These are phyloP conservation scores for Mesocricetus auratus DNA, from an alignment of 2,113 vertebrate species.

Conservation along the genomic window DNA sequence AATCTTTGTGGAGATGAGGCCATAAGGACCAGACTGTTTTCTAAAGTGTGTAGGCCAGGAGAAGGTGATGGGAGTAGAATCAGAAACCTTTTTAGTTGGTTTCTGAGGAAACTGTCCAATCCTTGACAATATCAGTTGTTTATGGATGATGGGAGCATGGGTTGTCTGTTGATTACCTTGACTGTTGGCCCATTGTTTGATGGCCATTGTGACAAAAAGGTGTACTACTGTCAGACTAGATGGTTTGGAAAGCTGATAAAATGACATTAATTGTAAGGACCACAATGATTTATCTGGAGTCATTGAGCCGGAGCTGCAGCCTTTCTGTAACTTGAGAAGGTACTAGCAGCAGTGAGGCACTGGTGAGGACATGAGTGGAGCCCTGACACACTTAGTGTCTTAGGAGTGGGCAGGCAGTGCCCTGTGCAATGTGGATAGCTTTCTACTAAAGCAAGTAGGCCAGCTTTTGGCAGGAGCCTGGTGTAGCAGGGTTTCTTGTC, in stretches of 20 bases:
- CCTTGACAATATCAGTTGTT: background rate
- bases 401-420: background rate
- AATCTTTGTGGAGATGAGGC: slow-evolving; percentile 1
- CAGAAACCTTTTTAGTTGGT: slow-evolving; percentile 14
- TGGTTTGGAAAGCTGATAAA: slow-evolving; percentile 30
- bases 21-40: slow-evolving; percentile 14
- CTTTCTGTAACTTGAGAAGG: background rate
- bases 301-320: background rate
- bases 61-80: background rate
- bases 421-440: background rate
- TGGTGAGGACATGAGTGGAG: background rate
- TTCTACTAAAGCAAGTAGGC: background rate
- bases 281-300: background rate
- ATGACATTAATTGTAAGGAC: background rate
- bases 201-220: background rate
- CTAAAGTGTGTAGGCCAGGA: background rate
- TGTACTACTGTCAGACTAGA: background rate
- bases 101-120: background rate
- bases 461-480: background rate
- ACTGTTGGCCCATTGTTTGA: background rate
- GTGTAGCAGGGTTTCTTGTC: background rate
- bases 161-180: background rate
- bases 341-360: background rate
- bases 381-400: background rate
- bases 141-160: background rate